Conservation (phyloP, 2,888 invertebrate genomes). For the Hecatera dysodea region DNA sequence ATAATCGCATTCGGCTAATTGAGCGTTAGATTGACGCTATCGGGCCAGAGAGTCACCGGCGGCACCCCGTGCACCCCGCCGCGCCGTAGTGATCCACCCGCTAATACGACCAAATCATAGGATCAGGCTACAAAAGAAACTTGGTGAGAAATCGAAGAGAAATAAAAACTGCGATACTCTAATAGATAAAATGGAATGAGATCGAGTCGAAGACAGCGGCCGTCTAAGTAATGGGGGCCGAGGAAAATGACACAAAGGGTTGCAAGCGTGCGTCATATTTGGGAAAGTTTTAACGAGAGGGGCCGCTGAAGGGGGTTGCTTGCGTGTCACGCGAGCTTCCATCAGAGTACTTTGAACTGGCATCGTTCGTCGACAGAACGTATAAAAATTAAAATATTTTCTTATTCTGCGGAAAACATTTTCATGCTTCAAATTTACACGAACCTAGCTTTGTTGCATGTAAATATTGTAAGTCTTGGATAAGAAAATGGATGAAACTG, state of each 20-base stretch:
- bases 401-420: conserved; percentile 7
- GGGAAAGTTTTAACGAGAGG: conserved; percentile 87
- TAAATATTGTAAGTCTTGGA: conserved; percentile 36
- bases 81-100: conserved; percentile 75
- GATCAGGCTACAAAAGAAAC: conserved; percentile 78
- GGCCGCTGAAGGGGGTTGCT: conserved; percentile 75
- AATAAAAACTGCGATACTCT: conserved; percentile 70
- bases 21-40: conserved; percentile 91
- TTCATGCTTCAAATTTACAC: conserved; percentile 11
- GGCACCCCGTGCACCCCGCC: conserved; percentile 66
- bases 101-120: conserved; percentile 81
- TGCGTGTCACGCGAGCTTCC: conserved; percentile 82
- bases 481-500: conserved; percentile 36
- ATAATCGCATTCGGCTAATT: conserved; percentile 90
- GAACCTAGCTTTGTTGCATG: conserved; percentile 16
- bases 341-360: conserved; percentile 82
- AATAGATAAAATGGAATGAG: conserved; percentile 74
- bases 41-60: conserved; percentile 78
- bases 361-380: conserved; percentile 73
- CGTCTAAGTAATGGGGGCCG: conserved; percentile 74
- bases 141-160: conserved; percentile 63
- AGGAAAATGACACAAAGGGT: conserved; percentile 85
- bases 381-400: conserved; percentile 68
- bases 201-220: conserved; percentile 77
- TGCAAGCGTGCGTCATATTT: conserved; percentile 84